Base-by-base conservation (phyloP, 2,113 vertebrate species). In the Macrotis lagotis region DNA sequence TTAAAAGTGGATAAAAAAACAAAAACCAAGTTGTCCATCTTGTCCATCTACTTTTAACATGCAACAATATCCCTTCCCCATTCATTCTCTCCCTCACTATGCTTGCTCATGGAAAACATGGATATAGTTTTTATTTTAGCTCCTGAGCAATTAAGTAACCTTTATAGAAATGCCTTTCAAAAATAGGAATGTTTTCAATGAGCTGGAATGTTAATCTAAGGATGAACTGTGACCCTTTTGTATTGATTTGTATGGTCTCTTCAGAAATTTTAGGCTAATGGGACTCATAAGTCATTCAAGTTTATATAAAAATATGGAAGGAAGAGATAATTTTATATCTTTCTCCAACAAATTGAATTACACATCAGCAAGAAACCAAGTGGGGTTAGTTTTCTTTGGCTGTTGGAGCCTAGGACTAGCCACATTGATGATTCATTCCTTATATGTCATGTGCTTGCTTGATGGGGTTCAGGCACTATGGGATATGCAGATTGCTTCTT, bases 11-110 rank as follows among this genome's bases (percentile, higher is more conserved):
- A 88, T 74, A 44, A 74, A 22, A 74, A 74, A 44, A 8, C 25
- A 53, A 24, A 59, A 59, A 53, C 52, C 24, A 53, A 74, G 37
- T 6, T 44, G 16, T 74, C n/a, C 5, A 44, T 2, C 19, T n/a
- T n/a, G n/a, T 6, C 66, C 66, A 74, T n/a, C 66, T 74, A 22
- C 66, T 74, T 74, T 74, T 5, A 8, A 22, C 66, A 74, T n/a
- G 37, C 6, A n/a, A 74, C n/a, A 22, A 74, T 74, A n/a, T 74
- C n/a, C 66, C 37, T 7, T 24, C 1, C n/a, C 66, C 37, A 74
- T 74, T 74, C 31, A 0, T 0, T 74, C 31, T n/a, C 14, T 19
- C 3, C 0, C 12, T n/a, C 0, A n/a, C n/a, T 22, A 8, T 83
- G 37, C 44, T 83, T 44, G 5, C 66, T 83, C 5, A 83, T 83